Base-by-base conservation (phyloP, 2,888 invertebrate species). In the Lepidocyrtinus sp. region DNA sequence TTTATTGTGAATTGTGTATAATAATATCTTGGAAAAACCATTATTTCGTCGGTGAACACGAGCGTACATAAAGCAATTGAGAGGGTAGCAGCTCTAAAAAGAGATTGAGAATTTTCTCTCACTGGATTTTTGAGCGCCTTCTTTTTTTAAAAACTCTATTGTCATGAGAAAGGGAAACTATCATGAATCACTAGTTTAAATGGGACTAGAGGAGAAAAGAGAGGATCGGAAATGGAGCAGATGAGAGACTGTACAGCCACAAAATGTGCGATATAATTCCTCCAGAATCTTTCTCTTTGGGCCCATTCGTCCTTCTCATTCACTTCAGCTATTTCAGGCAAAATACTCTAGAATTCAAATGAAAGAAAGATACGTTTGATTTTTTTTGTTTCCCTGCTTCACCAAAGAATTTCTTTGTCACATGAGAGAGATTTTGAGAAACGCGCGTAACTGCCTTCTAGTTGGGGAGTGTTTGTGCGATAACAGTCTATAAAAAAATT, bases 181-280 rank as follows among this genome's bases (percentile, higher is more conserved):
- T 76, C 77, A 77, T 77, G 77, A 77, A 77, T 77, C 77, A 77
- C 77, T 61, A 46, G 71, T 77, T 77, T 72, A 77, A 77, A 77
- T 77, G 77, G 72, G 25, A 59, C 77, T 70, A 12, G 36, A 36
- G 12, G 36, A 36, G 12, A 36, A 36, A 36, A 36, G 36, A 36
- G 75, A 62, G 63, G 69, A 63, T 75, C 75, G 75, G 75, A 75
- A 75, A 75, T 75, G 75, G 69, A 63, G 69, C 69, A 75, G 75
- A 75, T 69, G 75, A 75, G 69, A 69, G 75, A 25, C 62, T 68
- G 61, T 68, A 17, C 45, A 62, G 59, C 75, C 69, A 22, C 69
- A 75, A 75, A 75, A 75, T 75, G 68, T 62, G 46, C 61, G 63
- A 75, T 69, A 75, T 75, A 75, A 75, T 64, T 75, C 69, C 64